phyloP scores from a whole-genome alignment of 1,140 invertebrate genomes.

The Bombus confusus region DNA sequence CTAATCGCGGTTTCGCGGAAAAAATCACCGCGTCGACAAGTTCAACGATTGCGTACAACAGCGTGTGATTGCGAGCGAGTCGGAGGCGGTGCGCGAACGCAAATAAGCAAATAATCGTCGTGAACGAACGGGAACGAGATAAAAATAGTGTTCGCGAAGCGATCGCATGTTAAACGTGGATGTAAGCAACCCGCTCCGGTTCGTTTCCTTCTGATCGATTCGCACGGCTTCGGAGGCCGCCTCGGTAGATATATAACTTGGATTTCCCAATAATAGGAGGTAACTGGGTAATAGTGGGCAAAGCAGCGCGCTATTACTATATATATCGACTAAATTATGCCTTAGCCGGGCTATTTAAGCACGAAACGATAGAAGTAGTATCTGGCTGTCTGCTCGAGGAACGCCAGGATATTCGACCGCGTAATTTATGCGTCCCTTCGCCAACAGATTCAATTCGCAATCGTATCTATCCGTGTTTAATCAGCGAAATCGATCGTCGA shows the following conservation, averaged over 20 bases:
- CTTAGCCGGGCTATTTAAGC: slow-evolving; percentile 48
- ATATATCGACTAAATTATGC: slow-evolving; percentile 43
- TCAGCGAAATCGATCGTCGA: neutral
- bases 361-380: slow-evolving; percentile 30
- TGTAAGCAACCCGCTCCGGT: slow-evolving; percentile 20
- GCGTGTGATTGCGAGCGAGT: too few relatives aligned
- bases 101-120: slow-evolving; percentile 32
- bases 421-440: slow-evolving; percentile 12
- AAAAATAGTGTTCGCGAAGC: slow-evolving; percentile 29
- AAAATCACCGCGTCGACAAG: neutral
- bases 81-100: neutral
- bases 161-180: slow-evolving; percentile 33
- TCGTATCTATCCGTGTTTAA: neutral
- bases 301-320: slow-evolving; percentile 31
- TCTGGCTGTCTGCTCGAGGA: neutral
- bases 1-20: neutral
- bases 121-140: slow-evolving; percentile 8
- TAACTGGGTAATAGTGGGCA: slow-evolving; percentile 36
- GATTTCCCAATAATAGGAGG: slow-evolving; percentile 54
- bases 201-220: slow-evolving; percentile 38
- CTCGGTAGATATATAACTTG: neutral
- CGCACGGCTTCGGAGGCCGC: slow-evolving; percentile 9
- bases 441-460: neutral
- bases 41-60: slow-evolving; percentile 7
- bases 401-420: neutral